phyloP scores from a whole-genome alignment of 2,113 vertebrate species.

The Tricholaema leucomelas region DNA sequence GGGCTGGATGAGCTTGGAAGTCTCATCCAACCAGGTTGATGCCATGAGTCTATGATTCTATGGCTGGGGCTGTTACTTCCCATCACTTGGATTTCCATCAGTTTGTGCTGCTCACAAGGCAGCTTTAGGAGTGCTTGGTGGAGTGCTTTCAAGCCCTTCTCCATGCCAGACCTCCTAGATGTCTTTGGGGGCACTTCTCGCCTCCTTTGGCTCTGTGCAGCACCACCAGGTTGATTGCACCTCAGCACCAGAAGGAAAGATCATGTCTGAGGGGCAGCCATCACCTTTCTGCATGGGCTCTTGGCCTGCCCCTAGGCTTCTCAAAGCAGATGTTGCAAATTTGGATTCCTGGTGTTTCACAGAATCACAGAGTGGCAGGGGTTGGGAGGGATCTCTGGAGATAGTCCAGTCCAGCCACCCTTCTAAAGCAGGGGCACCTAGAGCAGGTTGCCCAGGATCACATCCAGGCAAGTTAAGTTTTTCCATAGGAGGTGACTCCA shows the following conservation, averaged over 20 bases:
- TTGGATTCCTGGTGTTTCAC: not conserved
- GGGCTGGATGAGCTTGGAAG: too few species aligned
- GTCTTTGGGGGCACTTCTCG: not conserved
- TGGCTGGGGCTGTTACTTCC: not conserved
- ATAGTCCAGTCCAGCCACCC: too few species aligned
- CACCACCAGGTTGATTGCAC: not conserved
- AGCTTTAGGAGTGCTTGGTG: not conserved
- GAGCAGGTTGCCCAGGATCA: too few species aligned
- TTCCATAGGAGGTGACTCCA: too few species aligned
- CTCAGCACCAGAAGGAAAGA: not conserved
- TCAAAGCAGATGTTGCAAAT: fast-evolving
- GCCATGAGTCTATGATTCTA: too few species aligned
- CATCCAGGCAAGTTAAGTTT: too few species aligned
- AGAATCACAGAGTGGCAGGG: too few species aligned
- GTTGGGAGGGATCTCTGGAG: too few species aligned
- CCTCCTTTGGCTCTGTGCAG: not conserved
- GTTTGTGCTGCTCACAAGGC: not conserved
- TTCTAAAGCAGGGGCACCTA: too few species aligned
- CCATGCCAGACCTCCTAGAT: not conserved
- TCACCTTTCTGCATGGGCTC: fast-evolving
- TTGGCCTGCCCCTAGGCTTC: not conserved
- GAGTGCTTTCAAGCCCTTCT: not conserved
- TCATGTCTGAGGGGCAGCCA: fast-evolving
- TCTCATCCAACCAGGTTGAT: too few species aligned
- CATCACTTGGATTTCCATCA: not conserved